Evolutionary conservation across 2,888 invertebrate species (phyloP).

Genomic region (Hydrotaea diabolus): DNA sequence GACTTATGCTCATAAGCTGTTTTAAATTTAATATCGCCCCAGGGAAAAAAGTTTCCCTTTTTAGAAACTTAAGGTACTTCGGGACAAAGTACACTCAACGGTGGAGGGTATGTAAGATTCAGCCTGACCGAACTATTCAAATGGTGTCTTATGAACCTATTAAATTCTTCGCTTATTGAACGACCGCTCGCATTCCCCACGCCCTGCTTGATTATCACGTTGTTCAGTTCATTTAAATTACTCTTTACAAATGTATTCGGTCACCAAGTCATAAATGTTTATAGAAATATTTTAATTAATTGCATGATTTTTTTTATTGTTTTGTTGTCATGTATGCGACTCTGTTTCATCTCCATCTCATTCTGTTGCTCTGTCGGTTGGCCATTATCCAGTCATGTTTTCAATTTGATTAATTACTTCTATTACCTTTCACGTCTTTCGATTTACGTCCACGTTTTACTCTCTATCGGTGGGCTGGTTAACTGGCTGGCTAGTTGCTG

Average conservation of each 20-base stretch:
- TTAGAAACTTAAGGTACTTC: too few species aligned
- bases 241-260: neutral
- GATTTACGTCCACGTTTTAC: conserved; percentile 13
- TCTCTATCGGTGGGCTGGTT: neutral
- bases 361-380: neutral
- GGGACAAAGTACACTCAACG: too few species aligned
- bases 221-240: neutral
- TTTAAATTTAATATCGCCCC: too few species aligned
- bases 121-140: too few species aligned
- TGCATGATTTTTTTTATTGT: conserved; percentile 20
- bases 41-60: too few species aligned
- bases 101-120: too few species aligned
- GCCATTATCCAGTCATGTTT: conserved; percentile 36
- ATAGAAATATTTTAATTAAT: conserved; percentile 33
- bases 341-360: neutral
- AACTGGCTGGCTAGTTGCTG: too few species aligned
- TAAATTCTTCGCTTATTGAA: too few species aligned
- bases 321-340: conserved; percentile 37
- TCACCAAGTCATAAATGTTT: conserved; percentile 29
- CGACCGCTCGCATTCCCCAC: neutral
- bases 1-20: too few species aligned
- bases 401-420: conserved; percentile 39
- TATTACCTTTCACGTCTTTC: conserved; percentile 30
- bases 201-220: neutral
- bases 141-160: too few species aligned